Percentiles rank a stretch among this genome's conserved stretches.
Conservation (phyloP, 2,888 invertebrate species). For the Eupithecia subfuscata region DNA sequence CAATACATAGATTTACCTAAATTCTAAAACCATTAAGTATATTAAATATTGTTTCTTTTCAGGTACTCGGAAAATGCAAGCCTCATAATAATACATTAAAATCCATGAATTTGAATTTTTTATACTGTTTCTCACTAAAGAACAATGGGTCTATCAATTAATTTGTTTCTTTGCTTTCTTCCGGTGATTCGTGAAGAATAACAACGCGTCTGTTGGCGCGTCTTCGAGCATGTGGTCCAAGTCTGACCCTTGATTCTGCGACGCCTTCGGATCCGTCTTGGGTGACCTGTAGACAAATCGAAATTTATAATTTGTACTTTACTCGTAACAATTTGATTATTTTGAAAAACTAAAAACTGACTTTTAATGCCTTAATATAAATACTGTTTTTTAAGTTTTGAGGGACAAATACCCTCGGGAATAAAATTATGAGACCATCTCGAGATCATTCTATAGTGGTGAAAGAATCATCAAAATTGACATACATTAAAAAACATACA, state of each 20-base stretch:
- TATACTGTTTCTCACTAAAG: not conserved
- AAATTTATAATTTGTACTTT: not conserved
- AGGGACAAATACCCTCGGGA: no score
- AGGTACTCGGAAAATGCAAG: not conserved
- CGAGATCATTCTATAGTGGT: no score
- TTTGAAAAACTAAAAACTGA: not conserved
- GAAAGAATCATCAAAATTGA: no score
- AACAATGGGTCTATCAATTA: not conserved
- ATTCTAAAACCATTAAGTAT: not conserved
- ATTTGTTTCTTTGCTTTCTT: constrained; percentile 40
- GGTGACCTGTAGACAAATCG: constrained; percentile 47
- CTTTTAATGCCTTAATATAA: no score
- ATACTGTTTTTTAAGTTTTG: no score
- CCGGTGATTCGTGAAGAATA: constrained; percentile 50
- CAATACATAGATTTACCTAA: not conserved
- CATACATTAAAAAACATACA: no score
- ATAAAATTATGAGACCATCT: no score
- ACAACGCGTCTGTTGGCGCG: constrained; percentile 62
- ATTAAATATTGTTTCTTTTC: not conserved
- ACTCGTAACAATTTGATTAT: no score
- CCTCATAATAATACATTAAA: not conserved
- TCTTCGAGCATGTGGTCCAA: constrained; percentile 65
- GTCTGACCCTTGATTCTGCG: constrained; percentile 51
- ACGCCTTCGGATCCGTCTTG: constrained; percentile 49
- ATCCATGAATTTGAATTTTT: not conserved